Evolutionary conservation across 2,888 invertebrate species (phyloP), one percentile per base, ranked within the genome.

Genomic region (Gryllus longicercus): DNA sequence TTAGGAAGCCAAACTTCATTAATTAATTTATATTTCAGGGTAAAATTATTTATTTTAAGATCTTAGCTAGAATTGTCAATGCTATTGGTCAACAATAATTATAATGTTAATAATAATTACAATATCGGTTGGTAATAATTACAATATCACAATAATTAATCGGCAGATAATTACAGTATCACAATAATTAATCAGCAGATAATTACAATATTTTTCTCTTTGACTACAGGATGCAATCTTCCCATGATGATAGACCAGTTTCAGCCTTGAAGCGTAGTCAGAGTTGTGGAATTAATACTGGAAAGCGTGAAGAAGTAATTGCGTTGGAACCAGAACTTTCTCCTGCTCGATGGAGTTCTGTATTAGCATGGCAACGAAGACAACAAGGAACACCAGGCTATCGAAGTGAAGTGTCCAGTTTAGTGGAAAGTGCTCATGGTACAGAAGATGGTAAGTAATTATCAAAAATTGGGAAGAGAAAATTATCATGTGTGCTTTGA

Each of bases 371-470:
- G 83, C 82, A 82, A 50, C 81, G 80, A 12, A 76, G 76, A 50
- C 74, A 78, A 38, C 80, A 79, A 51, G 80, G 80, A 79, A 80
- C 84, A n/a, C 84, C 85, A 18, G 83, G 84, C 77, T 81, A 83
- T 79, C 81, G 82, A n/a, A 85, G 85, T 78, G 85, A 85, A 80
- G 83, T 84, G 14, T 85, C 85, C 5, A 85, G 85, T 80, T 78
- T 84, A n/a, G 83, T 85, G 78, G 85, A 84, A 63, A 85, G 85
- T 81, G 83, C 84, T 11, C 82, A 84, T 21, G 84, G 84, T 25
- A 85, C 84, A 74, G 86, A 86, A 83, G 86, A 85, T 82, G 85
- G 85, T 85, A 80, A 74, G 79, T 77, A 18, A 76, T 50, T 76
- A 25, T 25, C 23, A 49, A 38, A 38, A 38, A 8, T 38, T 38